Percentiles rank a stretch among this genome's conserved stretches.
phyloP scores from a whole-genome alignment of 2,888 invertebrate species.

The Clepsis dumicolana region DNA sequence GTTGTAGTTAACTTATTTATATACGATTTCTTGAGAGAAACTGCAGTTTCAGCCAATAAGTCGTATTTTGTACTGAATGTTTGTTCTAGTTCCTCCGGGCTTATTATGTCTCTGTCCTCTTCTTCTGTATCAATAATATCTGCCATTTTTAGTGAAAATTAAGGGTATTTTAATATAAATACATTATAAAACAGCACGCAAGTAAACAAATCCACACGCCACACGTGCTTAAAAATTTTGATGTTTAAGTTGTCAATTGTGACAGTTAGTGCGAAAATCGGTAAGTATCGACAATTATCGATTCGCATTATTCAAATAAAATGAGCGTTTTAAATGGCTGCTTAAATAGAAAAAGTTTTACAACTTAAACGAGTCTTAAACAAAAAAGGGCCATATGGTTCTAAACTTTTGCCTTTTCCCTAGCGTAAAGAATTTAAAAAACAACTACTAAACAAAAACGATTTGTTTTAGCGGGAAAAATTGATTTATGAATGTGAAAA shows the following conservation, averaged over 20 bases:
- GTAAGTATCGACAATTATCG: constrained; percentile 6
- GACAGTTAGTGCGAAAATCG: constrained; percentile 15
- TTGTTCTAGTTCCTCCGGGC: constrained; percentile 60
- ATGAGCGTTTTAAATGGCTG: constrained; percentile 11
- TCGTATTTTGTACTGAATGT: constrained; percentile 68
- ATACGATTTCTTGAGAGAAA: constrained; percentile 85
- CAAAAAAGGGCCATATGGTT: too few species aligned
- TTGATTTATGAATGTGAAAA: too few species aligned
- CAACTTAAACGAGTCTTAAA: too few species aligned
- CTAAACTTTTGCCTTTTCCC: too few species aligned
- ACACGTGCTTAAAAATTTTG: constrained; percentile 32
- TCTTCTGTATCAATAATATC: constrained; percentile 76
- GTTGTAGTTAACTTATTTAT: constrained; percentile 87
- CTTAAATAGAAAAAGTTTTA: constrained; percentile 20
- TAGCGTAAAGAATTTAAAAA: too few species aligned
- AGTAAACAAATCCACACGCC: constrained; percentile 29
- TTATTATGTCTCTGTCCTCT: constrained; percentile 70
- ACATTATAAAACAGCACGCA: constrained; percentile 11
- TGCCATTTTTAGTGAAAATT: constrained; percentile 56
- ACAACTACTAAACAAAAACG: too few species aligned
- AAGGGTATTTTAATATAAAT: constrained; percentile 14
- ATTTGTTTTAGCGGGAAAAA: background rate
- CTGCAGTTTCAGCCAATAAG: constrained; percentile 79
- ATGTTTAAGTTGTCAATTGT: constrained; percentile 11
- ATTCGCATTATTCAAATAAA: background rate